Evolutionary conservation across 2,888 invertebrate species (phyloP).

Genomic region (Smittia aterrima): DNA sequence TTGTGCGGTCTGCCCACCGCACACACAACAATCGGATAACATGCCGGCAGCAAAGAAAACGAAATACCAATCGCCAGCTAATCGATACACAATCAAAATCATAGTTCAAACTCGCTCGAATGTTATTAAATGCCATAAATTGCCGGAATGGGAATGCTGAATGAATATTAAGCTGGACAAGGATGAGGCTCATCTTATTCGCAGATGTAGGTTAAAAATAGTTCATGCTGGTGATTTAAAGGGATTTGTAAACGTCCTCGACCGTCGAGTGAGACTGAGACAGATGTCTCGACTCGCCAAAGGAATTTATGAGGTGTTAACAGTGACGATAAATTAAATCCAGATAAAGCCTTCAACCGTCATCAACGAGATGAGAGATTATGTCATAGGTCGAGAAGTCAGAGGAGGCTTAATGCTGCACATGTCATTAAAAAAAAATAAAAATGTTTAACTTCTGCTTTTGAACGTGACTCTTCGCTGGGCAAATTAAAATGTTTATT

Average conservation of each 20-base stretch:
- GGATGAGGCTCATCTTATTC: background rate
- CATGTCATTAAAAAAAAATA: background rate
- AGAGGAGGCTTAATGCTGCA: background rate
- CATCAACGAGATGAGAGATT: background rate
- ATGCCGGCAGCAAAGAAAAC: background rate
- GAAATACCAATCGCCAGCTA: background rate
- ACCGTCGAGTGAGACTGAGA: background rate
- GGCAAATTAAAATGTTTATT: background rate
- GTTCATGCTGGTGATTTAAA: background rate
- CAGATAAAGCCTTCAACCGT: background rate
- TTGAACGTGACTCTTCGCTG: background rate
- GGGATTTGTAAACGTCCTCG: background rate
- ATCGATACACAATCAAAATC: slow-evolving; percentile 23
- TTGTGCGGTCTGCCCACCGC: background rate
- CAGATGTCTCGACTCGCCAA: background rate
- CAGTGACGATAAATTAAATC: background rate
- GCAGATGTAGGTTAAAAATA: slow-evolving; percentile 10
- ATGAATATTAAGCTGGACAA: background rate
- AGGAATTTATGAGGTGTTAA: slow-evolving; percentile 3
- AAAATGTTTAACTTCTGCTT: background rate
- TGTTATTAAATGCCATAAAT: slow-evolving; percentile 17
- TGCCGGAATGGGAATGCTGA: background rate
- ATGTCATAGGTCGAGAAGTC: background rate
- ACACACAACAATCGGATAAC: background rate
- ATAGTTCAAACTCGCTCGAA: background rate